Evolutionary conservation across 2,797 vertebrate species (phyloP).

Genomic region (Cynopterus sphinx): DNA sequence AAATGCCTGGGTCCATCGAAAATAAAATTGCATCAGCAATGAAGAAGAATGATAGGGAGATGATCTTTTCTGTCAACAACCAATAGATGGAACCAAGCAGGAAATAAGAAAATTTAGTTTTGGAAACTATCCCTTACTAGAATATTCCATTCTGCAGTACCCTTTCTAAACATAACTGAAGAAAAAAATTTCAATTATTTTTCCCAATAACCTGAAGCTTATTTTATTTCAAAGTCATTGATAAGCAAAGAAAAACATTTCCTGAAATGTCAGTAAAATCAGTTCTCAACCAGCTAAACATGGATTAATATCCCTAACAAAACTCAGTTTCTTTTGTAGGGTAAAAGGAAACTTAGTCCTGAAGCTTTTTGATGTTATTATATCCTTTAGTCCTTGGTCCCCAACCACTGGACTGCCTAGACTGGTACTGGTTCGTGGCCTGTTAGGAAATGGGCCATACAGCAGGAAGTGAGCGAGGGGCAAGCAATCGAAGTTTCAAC

Average conservation of each 20-base stretch:
- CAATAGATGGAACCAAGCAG: background rate
- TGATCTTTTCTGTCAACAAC: constrained; percentile 14
- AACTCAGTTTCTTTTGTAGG: background rate
- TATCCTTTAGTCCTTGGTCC: background rate
- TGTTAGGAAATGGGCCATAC: too few relatives aligned
- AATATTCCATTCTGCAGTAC: background rate
- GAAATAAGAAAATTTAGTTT: background rate
- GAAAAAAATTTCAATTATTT: background rate
- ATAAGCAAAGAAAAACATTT: background rate
- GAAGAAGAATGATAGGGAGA: background rate
- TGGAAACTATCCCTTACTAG: background rate
- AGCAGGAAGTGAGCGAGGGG: too few relatives aligned
- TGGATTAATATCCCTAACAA: background rate
- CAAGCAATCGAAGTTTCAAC: too few relatives aligned
- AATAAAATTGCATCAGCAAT: constrained; percentile 12
- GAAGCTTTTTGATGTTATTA: background rate
- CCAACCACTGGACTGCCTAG: too few relatives aligned
- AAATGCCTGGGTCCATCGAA: background rate
- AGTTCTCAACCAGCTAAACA: background rate
- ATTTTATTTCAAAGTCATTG: background rate
- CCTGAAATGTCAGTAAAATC: background rate
- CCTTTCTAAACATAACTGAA: background rate
- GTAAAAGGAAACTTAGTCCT: constrained; percentile 15
- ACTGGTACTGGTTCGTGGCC: too few relatives aligned
- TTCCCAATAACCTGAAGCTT: background rate